These are phyloP conservation scores for Caenorhabditis sp. DNA, from an alignment of 2,888 invertebrate species.

Conservation along the genomic window DNA sequence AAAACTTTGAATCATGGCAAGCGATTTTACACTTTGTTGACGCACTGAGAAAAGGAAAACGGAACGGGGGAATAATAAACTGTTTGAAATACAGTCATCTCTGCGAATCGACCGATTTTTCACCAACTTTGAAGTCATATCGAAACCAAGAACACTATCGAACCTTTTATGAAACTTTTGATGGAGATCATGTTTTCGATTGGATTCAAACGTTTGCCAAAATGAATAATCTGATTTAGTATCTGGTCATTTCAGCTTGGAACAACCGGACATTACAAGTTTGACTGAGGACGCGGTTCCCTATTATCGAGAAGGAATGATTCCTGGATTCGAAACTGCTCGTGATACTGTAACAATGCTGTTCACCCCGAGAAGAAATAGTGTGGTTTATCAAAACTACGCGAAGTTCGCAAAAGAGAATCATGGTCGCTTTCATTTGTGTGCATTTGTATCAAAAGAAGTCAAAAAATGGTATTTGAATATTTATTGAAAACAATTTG, in stretches of 20 bases:
- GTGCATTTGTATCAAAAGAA: slow-evolving; percentile 24
- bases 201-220: slow-evolving; percentile 35
- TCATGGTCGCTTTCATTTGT: slow-evolving; percentile 46
- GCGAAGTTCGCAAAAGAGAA: slow-evolving; percentile 34
- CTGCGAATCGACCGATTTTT: slow-evolving; percentile 1
- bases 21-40: slow-evolving; percentile 16
- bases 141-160: slow-evolving; percentile 4
- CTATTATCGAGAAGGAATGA: slow-evolving; percentile 28
- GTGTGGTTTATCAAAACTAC: slow-evolving; percentile 33
- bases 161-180: slow-evolving; percentile 7
- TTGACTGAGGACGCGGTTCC: slow-evolving; percentile 37
- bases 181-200: slow-evolving; percentile 17
- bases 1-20: slow-evolving; percentile 22
- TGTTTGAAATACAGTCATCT: slow-evolving; percentile 12
- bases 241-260: slow-evolving; percentile 7
- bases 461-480: slow-evolving; percentile 32
- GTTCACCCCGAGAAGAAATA: slow-evolving; percentile 35
- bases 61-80: slow-evolving; percentile 15
- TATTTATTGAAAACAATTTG: neutral
- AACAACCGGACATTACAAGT: slow-evolving; percentile 24
- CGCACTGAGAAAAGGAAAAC: slow-evolving; percentile 6
- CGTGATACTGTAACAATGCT: slow-evolving; percentile 40
- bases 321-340: slow-evolving; percentile 31
- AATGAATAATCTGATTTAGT: neutral
- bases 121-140: slow-evolving; percentile 2